A percentile compares a stretch with the other conserved stretches of the same genome.
phyloP scores from a whole-genome alignment of 2,113 vertebrate species.

The Microtus ochrogaster region DNA sequence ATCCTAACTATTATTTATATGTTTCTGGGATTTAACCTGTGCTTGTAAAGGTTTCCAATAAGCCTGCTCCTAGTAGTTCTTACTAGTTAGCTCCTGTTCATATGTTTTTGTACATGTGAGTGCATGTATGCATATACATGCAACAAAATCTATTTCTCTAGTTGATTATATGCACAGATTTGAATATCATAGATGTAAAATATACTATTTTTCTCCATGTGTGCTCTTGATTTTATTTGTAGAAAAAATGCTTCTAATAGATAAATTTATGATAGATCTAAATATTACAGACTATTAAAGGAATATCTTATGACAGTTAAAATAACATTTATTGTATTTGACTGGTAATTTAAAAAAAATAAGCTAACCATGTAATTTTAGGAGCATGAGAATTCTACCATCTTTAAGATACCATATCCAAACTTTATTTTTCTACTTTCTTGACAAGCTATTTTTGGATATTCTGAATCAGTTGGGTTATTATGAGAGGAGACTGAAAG shows the following conservation, averaged over 20 bases:
- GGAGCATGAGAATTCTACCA: constrained; percentile 60
- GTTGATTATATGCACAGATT: not conserved
- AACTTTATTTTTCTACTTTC: constrained; percentile 58
- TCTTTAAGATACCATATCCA: constrained; percentile 63
- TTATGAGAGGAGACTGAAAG: constrained; percentile 22
- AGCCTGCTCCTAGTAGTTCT: not conserved
- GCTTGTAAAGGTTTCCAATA: not conserved
- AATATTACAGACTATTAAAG: constrained; percentile 53
- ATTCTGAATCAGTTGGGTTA: not conserved
- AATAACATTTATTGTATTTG: constrained; percentile 66
- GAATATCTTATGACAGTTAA: constrained; percentile 72
- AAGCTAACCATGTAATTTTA: constrained; percentile 68
- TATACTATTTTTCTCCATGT: constrained; percentile 16
- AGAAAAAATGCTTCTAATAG: constrained; percentile 48
- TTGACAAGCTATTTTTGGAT: constrained; percentile 68
- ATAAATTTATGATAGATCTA: constrained; percentile 46
- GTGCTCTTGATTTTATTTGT: constrained; percentile 65
- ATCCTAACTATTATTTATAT: not conserved
- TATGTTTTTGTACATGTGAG: not conserved
- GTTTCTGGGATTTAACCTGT: not conserved
- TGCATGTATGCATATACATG: not conserved
- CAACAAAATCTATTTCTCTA: not conserved
- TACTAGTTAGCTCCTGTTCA: not conserved
- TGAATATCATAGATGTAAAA: not conserved
- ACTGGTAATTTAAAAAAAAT: not conserved